Conservation (phyloP, 1,140 invertebrate genomes). For the Drosophila triauraria region DNA sequence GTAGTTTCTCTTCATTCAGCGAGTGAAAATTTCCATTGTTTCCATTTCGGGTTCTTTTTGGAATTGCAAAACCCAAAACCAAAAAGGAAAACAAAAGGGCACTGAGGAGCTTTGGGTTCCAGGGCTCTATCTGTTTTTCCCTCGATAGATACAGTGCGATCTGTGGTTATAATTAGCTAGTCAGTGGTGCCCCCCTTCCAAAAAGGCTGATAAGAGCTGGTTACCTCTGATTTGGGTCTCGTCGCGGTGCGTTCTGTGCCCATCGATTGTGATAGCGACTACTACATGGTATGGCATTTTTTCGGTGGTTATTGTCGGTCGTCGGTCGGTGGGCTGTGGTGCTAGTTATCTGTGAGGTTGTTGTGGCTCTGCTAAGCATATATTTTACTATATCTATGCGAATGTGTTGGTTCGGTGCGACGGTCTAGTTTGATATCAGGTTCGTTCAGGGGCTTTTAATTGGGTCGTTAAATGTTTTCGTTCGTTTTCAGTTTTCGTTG, state of each 20-base stretch:
- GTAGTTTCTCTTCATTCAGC: constrained; percentile 26
- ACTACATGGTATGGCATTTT: constrained; percentile 9
- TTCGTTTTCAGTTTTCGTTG: constrained; percentile 32
- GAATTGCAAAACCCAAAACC: not conserved
- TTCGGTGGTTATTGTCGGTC: constrained; percentile 27
- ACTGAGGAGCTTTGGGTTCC: constrained; percentile 11
- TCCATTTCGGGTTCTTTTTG: constrained; percentile 9
- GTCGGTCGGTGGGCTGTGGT: constrained; percentile 1
- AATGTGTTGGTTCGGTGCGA: constrained; percentile 43
- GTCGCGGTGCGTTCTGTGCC: constrained; percentile 34
- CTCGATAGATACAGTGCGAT: constrained; percentile 45
- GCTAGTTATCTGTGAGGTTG: constrained; percentile 49
- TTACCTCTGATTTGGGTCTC: constrained; percentile 70
- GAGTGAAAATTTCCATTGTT: constrained; percentile 48
- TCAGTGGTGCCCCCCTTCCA: constrained; percentile 36
- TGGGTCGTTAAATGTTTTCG: constrained; percentile 78
- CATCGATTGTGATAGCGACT: constrained; percentile 39
- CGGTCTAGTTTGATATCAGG: constrained; percentile 70
- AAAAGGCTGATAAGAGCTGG: constrained; percentile 62
- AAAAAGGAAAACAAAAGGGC: not conserved
- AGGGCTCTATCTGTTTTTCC: constrained; percentile 6
- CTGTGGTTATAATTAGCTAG: constrained; percentile 60
- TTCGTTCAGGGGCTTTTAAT: constrained; percentile 74
- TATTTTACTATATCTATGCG: constrained; percentile 70
- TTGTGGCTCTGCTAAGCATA: constrained; percentile 60